Evolutionary conservation across 2,113 vertebrate species (phyloP), one percentile per base, ranked within the genome.

Genomic region (Aleadryas rufinucha): DNA sequence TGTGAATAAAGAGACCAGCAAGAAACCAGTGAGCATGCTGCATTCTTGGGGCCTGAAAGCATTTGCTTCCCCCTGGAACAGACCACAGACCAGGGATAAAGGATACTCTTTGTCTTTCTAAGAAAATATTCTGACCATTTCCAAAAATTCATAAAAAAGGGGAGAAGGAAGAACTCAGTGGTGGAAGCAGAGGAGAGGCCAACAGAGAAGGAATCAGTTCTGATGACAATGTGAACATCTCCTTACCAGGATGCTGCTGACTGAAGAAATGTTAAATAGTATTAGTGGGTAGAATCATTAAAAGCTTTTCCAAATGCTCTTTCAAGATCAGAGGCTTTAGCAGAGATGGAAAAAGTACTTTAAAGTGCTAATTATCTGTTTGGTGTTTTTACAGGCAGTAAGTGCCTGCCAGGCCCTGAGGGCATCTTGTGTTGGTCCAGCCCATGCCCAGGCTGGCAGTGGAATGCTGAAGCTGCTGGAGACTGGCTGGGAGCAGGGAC

Each of bases 321-420:
- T 94, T 92, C 85, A 89, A 92, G 87, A 95, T 90, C 89, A 96
- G 79, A 95, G 84, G 35, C 41, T 95, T 94, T 59, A 42, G 42
- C 13, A 91, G 70, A 89, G 39, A 69, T 33, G 50, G 49, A 16
- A 70, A 79, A 95, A 77, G 35, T 49, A 87, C 84, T 94, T 92
- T 83, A 85, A 93, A 94, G 56, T 91, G 60, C 75, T 95, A 96
- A 94, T 74, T 75, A 35, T 89, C 74, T 84, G 54, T 45, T 61
- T 42, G 37, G 39, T 76, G 39, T 41, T 93, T 96, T 89, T 69
- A 81, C 65, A 72, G 54, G 35, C 72, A 84, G 61, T 27, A 54
- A 70, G 39, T 37, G 27, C 44, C 74, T 86, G 44, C 60, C 60
- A 77, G 44, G 54, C 74, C 89, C 82, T 52, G n/a, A 84, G 57